Base-by-base conservation (phyloP, 92 coral and sea anemone species). In the Bergia puertoricense region DNA sequence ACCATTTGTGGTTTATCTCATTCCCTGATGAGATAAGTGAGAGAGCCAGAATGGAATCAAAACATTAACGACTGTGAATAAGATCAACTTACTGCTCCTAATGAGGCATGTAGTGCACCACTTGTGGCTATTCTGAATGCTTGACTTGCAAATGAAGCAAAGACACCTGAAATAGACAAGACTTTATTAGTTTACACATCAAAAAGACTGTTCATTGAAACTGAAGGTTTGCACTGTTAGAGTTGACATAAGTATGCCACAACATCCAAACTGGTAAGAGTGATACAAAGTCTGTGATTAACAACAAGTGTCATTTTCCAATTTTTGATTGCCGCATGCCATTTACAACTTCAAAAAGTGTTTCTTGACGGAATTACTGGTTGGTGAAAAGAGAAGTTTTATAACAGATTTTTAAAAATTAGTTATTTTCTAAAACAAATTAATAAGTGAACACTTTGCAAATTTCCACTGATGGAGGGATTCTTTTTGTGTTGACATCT, bases 141-240 rank as follows among this genome's bases (percentile, higher is more conserved):
- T 54, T 90, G 92, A 89, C 99, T 97, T 51, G 94, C 91, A 88
- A 96, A 95, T 73, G 99, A 94, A 0, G 99, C 98, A 81, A 92
- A 86, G 14, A 96, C 94, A 74, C 99, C 99, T 97, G 66, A 15
- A 50, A 77, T 16, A 83, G 43, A 68, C 88, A 85, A 46, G 3
- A 39, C 39, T 9, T 6, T 4, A 50, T 2, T 20, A 13, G 46
- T 54, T 30, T 36, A 73, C 69, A 62, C 23, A 62, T 2, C 0
- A 7, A 62, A 62, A 20, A 20, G 23, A 22, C 69, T 62, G 8
- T 62, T 6, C 18, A 62, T 23, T 62, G 69, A 62, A 13, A 54
- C 59, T 62, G 2, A 62, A 62, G 69, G 13, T 62, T 0, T 54
- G 18, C n/a, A 62, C 23, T 62, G 69, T 62, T 62, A 18, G 30